A percentile compares a stretch with the other conserved stretches of the same genome.
Evolutionary conservation across 2,888 invertebrate genomes (phyloP).

Genomic region (Stomorhina lunata): DNA sequence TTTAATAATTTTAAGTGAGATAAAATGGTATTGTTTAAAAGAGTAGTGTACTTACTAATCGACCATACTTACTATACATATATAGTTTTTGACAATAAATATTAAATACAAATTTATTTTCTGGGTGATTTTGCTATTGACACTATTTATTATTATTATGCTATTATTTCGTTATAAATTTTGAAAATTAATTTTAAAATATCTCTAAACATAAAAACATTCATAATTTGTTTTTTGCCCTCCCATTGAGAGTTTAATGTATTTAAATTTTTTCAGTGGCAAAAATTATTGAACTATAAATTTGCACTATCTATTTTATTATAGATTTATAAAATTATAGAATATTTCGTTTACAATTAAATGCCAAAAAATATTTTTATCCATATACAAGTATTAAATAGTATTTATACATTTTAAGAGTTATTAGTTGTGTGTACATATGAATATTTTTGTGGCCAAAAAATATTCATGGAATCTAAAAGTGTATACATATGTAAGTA

Average conservation of each 20-base stretch:
- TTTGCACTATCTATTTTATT: no score
- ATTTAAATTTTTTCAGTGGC: neutral
- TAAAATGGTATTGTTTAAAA: no score
- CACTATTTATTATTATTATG: conserved; percentile 10
- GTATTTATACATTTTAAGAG: neutral
- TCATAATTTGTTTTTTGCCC: neutral
- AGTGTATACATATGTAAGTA: no score
- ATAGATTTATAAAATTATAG: neutral
- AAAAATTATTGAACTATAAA: neutral
- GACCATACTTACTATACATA: neutral
- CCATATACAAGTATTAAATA: neutral
- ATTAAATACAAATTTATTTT: neutral
- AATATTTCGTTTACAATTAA: neutral
- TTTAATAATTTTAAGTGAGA: no score
- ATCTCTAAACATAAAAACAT: neutral
- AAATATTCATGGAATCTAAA: no score
- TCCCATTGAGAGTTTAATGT: no score
- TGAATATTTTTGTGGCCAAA: neutral
- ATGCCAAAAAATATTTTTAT: conserved; percentile 10
- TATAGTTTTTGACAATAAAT: neutral
- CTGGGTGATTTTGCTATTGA: neutral
- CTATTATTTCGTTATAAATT: neutral
- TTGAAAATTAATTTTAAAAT: conserved; percentile 10
- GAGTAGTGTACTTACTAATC: no score
- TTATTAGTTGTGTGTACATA: neutral